These are phyloP conservation scores for Lamproptera curius DNA, from an alignment of 2,888 invertebrate species.

Conservation along the genomic window DNA sequence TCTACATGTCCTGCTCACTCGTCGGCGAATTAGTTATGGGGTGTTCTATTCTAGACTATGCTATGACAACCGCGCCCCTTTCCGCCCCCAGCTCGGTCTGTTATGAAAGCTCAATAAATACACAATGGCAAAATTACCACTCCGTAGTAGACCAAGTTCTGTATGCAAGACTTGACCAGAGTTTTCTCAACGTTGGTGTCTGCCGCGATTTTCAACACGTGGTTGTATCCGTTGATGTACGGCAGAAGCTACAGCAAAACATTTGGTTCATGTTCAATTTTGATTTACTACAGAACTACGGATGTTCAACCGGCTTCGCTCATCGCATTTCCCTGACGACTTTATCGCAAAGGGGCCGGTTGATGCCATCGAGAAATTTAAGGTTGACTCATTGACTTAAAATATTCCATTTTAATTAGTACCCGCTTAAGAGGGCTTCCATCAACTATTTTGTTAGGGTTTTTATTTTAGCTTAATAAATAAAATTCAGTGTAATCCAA, in stretches of 20 bases:
- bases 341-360: no score
- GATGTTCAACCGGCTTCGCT: no score
- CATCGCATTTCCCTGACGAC: no score
- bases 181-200: conserved; percentile 96
- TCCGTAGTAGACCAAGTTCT: conserved; percentile 91
- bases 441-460: no score
- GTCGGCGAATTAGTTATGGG: background rate
- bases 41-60: background rate
- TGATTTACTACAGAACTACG: background rate
- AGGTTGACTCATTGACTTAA: no score
- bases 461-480: no score
- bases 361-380: no score
- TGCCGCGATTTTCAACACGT: conserved; percentile 92
- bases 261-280: background rate
- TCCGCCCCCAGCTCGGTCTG: background rate
- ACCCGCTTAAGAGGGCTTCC: no score
- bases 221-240: conserved; percentile 95
- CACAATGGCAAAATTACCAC: conserved; percentile 40
- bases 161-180: conserved; percentile 95
- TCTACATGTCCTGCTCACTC: background rate
- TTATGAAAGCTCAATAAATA: conserved; percentile 1
- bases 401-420: no score
- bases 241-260: conserved; percentile 81
- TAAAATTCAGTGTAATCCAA: no score
- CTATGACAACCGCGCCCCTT: no score